Evolutionary conservation across 1,140 invertebrate genomes (phyloP).

Genomic region (Hesperophylax magnus): DNA sequence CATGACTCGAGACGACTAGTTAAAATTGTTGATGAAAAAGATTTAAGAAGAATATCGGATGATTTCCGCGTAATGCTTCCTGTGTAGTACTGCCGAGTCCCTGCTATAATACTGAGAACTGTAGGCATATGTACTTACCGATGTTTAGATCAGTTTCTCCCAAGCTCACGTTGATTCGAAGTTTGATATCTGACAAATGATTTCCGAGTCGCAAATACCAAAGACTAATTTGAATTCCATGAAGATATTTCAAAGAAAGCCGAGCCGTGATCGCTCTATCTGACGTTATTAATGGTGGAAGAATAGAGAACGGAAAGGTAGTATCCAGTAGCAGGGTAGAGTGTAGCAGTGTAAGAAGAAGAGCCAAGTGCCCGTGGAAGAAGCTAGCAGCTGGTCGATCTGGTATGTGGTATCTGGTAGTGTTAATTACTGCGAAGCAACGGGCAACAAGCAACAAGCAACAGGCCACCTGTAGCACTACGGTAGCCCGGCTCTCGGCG

Average conservation of each 20-base stretch:
- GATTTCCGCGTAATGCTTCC: too few relatives aligned
- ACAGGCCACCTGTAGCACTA: not conserved
- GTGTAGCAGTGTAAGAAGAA: too few relatives aligned
- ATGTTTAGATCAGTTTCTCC: too few relatives aligned
- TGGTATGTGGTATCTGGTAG: conserved; percentile 2
- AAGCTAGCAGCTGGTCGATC: not conserved
- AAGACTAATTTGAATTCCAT: conserved; percentile 35
- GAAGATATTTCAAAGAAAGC: conserved; percentile 46
- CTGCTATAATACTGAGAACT: too few relatives aligned
- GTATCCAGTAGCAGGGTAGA: not conserved
- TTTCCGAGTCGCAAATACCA: conserved; percentile 28
- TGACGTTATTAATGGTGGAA: conserved; percentile 34
- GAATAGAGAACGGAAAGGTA: not conserved
- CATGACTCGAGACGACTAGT: too few relatives aligned
- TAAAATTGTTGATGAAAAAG: too few relatives aligned
- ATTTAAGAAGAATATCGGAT: too few relatives aligned
- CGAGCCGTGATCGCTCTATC: conserved; percentile 48
- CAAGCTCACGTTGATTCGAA: conserved; percentile 9
- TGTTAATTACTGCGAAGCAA: conserved; percentile 16
- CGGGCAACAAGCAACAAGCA: not conserved
- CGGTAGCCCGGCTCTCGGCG: conserved; percentile 61
- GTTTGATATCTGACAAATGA: conserved; percentile 30
- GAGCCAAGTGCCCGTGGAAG: too few relatives aligned
- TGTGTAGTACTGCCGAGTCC: too few relatives aligned
- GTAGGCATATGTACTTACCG: too few relatives aligned